Conservation (phyloP, 2,113 vertebrate genomes). For the Sebastes schlegelii region DNA sequence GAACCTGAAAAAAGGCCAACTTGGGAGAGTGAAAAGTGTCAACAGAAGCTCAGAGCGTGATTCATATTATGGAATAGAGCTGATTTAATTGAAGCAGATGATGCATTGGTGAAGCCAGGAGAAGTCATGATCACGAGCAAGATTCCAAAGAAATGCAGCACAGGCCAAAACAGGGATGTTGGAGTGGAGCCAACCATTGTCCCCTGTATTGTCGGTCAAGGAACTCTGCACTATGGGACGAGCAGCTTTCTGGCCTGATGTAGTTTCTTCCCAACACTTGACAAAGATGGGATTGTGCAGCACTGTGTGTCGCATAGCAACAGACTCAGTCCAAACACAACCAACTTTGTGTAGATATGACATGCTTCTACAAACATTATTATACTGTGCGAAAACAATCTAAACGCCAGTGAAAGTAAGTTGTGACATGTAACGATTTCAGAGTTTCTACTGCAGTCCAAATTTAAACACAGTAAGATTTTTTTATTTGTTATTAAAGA, state of each 20-base stretch:
- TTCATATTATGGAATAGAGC: neutral
- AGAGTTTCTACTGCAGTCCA: neutral
- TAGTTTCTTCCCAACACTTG: slow-evolving; percentile 47
- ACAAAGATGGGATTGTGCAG: slow-evolving; percentile 61
- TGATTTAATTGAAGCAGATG: neutral
- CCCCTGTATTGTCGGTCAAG: slow-evolving; percentile 26
- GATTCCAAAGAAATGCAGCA: neutral
- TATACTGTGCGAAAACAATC: neutral
- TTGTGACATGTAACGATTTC: neutral
- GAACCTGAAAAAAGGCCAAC: neutral
- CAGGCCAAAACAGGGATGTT: slow-evolving; percentile 1
- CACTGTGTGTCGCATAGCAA: slow-evolving; percentile 7
- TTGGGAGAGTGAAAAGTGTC: neutral
- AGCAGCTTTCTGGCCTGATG: slow-evolving; percentile 39
- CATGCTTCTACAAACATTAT: neutral
- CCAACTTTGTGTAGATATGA: neutral
- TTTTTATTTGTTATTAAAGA: neutral
- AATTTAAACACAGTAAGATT: neutral
- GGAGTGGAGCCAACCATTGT: slow-evolving; percentile 34
- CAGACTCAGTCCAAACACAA: slow-evolving; percentile 15
- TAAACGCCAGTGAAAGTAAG: neutral
- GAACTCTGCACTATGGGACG: slow-evolving; percentile 23
- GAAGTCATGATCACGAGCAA: slow-evolving; percentile 2
- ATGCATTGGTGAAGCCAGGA: neutral
- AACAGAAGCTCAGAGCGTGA: neutral